phyloP scores from a whole-genome alignment of 2,888 invertebrate genomes.

The Xestia sexstrigata region DNA sequence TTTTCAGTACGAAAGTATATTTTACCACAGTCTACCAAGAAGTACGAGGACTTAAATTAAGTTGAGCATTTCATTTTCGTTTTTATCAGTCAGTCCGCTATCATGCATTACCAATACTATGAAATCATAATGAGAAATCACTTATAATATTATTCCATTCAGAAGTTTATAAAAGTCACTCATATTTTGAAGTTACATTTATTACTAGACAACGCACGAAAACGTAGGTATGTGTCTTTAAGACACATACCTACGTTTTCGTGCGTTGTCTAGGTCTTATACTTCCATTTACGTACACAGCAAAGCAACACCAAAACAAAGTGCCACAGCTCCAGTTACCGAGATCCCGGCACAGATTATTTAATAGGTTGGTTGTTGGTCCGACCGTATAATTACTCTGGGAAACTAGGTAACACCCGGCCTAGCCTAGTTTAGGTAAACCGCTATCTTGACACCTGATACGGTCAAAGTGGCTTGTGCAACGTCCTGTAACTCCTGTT shows the following conservation, averaged over 20 bases:
- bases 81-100: no score
- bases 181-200: neutral
- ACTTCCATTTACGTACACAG: no score
- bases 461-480: neutral
- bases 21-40: neutral
- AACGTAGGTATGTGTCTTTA: no score
- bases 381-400: constrained; percentile 23
- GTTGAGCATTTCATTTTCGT: neutral
- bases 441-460: constrained; percentile 31
- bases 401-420: constrained; percentile 15
- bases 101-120: neutral
- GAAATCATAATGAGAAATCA: no score
- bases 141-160: neutral
- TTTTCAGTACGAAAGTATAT: neutral
- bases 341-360: constrained; percentile 16
- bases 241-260: no score
- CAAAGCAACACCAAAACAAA: no score
- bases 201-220: no score
- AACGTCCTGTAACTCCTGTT: neutral
- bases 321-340: neutral
- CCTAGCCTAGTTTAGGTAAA: constrained; percentile 23
- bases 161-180: neutral
- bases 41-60: neutral
- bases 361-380: constrained; percentile 9
- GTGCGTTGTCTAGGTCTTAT: no score